Conservation (phyloP, 2,888 invertebrate genomes). For the Mantis religiosa region DNA sequence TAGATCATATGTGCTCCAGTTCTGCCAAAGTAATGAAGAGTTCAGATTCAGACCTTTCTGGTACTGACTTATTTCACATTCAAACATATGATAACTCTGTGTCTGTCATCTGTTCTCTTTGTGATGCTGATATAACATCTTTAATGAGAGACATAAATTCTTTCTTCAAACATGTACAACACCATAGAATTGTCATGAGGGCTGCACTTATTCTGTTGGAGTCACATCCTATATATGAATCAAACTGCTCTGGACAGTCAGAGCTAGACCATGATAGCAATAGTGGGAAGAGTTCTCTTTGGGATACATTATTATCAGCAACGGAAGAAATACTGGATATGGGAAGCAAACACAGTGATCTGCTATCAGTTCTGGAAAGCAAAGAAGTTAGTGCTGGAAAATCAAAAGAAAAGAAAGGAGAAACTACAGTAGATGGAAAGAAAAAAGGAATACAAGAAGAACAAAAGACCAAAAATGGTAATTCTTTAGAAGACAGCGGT, state of each 20-base stretch:
- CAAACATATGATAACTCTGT: conserved; percentile 10
- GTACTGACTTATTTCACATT: conserved; percentile 2
- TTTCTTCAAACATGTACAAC: conserved; percentile 30
- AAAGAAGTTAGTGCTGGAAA: background rate
- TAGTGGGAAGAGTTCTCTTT: background rate
- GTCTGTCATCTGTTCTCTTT: conserved; percentile 24
- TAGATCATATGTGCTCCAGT: conserved; percentile 21
- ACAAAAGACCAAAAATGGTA: conserved; percentile 15
- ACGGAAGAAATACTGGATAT: background rate
- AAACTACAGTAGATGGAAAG: background rate
- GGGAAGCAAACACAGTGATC: background rate
- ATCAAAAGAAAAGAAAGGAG: background rate
- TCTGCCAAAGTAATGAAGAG: conserved; percentile 11
- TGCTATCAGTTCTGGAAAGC: background rate
- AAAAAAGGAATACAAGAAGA: background rate
- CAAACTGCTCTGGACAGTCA: background rate
- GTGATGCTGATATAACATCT: conserved; percentile 27
- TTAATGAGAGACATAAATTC: conserved; percentile 24
- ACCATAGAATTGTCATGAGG: conserved; percentile 27
- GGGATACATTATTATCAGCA: background rate
- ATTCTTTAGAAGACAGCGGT: background rate
- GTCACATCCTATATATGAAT: background rate
- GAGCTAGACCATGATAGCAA: background rate
- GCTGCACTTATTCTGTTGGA: conserved; percentile 24
- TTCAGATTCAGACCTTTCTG: conserved; percentile 1